phyloP scores from a whole-genome alignment of 1,140 invertebrate species.

The Nasonia giraulti region DNA sequence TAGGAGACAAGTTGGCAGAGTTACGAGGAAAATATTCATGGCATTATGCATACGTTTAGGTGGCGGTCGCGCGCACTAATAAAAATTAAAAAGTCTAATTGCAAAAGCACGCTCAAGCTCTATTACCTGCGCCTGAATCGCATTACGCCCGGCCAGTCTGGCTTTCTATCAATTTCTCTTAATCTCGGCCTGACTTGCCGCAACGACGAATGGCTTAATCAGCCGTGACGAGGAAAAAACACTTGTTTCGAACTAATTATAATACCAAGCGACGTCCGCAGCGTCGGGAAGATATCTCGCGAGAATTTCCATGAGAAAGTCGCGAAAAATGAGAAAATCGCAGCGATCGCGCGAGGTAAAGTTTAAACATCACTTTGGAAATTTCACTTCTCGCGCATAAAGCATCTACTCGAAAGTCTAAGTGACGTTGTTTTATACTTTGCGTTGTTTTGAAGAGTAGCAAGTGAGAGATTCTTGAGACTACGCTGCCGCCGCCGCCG shows the following conservation, averaged over 20 bases:
- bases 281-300: too few species aligned
- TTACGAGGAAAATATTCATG: constrained; percentile 76
- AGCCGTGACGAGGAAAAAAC: background rate
- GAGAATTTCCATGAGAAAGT: too few species aligned
- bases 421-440: constrained; percentile 32
- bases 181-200: constrained; percentile 56
- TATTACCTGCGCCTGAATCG: constrained; percentile 39
- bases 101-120: constrained; percentile 59
- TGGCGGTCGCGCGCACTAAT: constrained; percentile 68
- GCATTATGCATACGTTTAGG: constrained; percentile 75
- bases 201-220: background rate
- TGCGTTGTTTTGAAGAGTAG: constrained; percentile 51
- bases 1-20: constrained; percentile 75
- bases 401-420: constrained; percentile 42
- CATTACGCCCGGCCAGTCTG: constrained; percentile 48
- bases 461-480: constrained; percentile 49
- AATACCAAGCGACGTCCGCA: background rate
- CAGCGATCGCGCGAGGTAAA: background rate
- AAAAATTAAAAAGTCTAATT: constrained; percentile 77
- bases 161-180: constrained; percentile 61
- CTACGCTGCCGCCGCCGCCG: background rate
- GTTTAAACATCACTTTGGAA: background rate
- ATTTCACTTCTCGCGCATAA: background rate
- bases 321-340: too few species aligned
- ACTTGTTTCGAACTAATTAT: background rate